phyloP scores from a whole-genome alignment of 1,140 invertebrate species.

The Fopius arisanus region DNA sequence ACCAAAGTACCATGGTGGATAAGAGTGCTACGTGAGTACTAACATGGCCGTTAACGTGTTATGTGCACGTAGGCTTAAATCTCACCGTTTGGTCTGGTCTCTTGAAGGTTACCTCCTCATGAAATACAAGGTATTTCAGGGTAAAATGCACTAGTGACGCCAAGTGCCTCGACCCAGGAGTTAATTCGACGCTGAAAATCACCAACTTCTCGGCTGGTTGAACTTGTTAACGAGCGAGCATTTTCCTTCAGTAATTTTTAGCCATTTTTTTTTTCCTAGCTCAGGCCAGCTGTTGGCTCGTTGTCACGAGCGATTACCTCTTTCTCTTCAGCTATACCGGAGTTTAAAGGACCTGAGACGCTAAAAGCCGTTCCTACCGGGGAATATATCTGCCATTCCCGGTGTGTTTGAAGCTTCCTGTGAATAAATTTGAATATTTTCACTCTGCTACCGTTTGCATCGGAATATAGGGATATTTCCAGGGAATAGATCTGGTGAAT shows the following conservation, averaged over 20 bases:
- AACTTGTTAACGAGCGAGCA: slow-evolving; percentile 19
- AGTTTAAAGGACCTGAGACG: not conserved
- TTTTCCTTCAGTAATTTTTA: not conserved
- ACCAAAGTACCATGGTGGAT: not conserved
- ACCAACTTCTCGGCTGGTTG: slow-evolving; percentile 23
- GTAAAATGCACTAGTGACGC: not conserved
- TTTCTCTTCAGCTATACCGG: not conserved
- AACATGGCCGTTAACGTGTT: not conserved
- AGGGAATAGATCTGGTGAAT: slow-evolving; percentile 12
- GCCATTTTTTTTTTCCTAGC: not conserved
- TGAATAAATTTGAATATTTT: slow-evolving; percentile 37
- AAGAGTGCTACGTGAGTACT: slow-evolving; percentile 17
- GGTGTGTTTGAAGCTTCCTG: slow-evolving; percentile 6
- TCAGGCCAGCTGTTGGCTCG: slow-evolving; percentile 17
- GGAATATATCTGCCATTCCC: slow-evolving; percentile 20
- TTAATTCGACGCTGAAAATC: slow-evolving; percentile 31
- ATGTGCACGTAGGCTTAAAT: not conserved
- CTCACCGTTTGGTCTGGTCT: not conserved
- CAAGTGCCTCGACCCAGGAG: not conserved
- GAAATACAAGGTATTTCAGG: not conserved
- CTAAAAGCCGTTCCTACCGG: not conserved
- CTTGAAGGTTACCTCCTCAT: not conserved
- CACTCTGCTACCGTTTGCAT: not conserved
- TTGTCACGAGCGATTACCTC: slow-evolving; percentile 27
- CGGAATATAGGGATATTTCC: not conserved